Evolutionary conservation across 1,140 invertebrate genomes (phyloP).

Genomic region (Aethina tumida): DNA sequence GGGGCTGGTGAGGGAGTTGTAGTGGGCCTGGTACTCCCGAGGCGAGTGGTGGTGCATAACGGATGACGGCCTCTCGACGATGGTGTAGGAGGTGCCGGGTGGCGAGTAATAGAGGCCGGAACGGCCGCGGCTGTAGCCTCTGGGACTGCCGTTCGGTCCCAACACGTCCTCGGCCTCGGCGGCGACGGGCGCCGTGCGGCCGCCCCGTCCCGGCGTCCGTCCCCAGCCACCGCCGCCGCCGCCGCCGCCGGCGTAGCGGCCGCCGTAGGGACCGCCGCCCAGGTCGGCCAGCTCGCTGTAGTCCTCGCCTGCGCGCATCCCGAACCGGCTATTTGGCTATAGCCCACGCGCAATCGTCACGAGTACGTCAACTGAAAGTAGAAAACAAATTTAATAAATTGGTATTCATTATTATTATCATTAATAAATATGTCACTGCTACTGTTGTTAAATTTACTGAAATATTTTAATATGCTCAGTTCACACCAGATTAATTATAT

Average conservation of each 20-base stretch:
- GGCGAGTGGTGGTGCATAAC: conserved; percentile 55
- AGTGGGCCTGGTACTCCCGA: conserved; percentile 41
- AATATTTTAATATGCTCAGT: conserved; percentile 12
- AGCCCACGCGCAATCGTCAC: conserved; percentile 29
- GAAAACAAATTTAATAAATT: conserved; percentile 9
- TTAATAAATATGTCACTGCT: too few relatives aligned
- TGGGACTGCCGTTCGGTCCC: conserved; percentile 31
- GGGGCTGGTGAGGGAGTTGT: conserved; percentile 34
- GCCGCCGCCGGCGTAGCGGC: conserved; percentile 37
- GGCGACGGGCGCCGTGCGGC: conserved; percentile 32
- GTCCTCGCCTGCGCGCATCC: conserved; percentile 45
- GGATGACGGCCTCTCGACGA: conserved; percentile 68
- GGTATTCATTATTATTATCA: too few relatives aligned
- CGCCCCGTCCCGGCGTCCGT: conserved; percentile 26
- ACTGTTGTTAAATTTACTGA: background rate
- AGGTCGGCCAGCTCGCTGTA: conserved; percentile 43
- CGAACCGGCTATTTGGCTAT: conserved; percentile 29
- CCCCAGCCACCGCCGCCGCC: conserved; percentile 39
- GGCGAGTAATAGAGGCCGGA: conserved; percentile 58
- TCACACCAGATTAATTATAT: conserved; percentile 2
- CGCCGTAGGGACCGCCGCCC: conserved; percentile 36
- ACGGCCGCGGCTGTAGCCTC: conserved; percentile 35
- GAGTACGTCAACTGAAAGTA: conserved; percentile 29
- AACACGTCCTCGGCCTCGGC: conserved; percentile 38
- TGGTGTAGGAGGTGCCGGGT: conserved; percentile 72